Conservation (phyloP, 2,797 vertebrate genomes). For the Sebastes taczanowskii region DNA sequence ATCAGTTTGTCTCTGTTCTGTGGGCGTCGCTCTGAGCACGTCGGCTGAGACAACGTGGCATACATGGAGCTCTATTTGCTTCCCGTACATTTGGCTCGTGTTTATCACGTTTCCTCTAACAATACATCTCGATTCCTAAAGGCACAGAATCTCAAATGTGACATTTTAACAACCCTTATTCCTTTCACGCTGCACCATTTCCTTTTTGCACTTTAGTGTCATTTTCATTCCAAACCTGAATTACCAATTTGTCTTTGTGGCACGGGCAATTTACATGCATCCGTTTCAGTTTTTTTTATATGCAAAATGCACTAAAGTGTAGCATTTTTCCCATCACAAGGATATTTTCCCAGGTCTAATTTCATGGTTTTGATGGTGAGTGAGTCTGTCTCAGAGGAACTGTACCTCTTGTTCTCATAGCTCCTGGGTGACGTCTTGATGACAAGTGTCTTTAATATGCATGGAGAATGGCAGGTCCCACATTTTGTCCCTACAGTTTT, state of each 20-base stretch:
- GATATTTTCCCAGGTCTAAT: conserved; percentile 99
- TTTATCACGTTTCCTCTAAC: conserved; percentile 83
- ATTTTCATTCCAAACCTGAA: conserved; percentile 88
- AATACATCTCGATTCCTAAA: conserved; percentile 83
- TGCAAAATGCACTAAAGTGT: conserved; percentile 99
- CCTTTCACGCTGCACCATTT: conserved; percentile 83
- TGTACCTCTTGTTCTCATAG: conserved; percentile 89
- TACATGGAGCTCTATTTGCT: conserved; percentile 70
- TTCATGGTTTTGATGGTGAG: conserved; percentile 98
- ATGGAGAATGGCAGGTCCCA: conserved; percentile 86
- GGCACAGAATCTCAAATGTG: conserved; percentile 81
- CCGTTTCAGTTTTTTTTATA: conserved; percentile 93
- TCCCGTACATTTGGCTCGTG: conserved; percentile 70
- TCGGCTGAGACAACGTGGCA: conserved; percentile 68
- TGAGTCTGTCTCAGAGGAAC: conserved; percentile 93
- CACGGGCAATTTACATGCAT: conserved; percentile 95
- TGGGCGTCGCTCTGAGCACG: conserved; percentile 68
- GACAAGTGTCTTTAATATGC: conserved; percentile 98
- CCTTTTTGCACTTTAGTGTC: conserved; percentile 85
- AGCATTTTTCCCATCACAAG: conserved; percentile 93
- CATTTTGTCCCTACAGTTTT: conserved; percentile 82
- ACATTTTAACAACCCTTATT: conserved; percentile 88
- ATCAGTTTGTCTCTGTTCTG: conserved; percentile 70
- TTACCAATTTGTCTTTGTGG: conserved; percentile 99
- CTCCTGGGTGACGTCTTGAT: conserved; percentile 93